phyloP scores from a whole-genome alignment of 2,888 invertebrate genomes.

The Allygus modestus region DNA sequence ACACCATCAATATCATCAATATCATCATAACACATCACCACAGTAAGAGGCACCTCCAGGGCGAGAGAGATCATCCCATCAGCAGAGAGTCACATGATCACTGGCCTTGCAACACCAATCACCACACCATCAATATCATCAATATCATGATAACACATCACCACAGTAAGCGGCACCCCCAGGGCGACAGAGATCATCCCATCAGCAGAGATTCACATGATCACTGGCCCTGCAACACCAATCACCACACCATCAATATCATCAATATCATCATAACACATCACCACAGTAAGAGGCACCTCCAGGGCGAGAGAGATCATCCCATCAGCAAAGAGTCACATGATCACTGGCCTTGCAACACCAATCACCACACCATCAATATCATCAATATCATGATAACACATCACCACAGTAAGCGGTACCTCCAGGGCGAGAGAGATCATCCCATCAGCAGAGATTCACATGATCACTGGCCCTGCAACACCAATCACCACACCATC shows the following conservation, averaged over 20 bases:
- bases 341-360: slow-evolving; percentile 1
- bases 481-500: no score
- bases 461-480: neutral
- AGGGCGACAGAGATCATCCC: no score
- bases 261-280: neutral
- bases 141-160: slow-evolving; percentile 78
- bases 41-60: slow-evolving; percentile 78
- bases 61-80: slow-evolving; percentile 60
- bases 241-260: neutral
- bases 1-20: slow-evolving; percentile 79
- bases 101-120: neutral
- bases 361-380: neutral
- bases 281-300: no score
- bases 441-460: slow-evolving; percentile 63
- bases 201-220: slow-evolving; percentile 27
- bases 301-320: slow-evolving; percentile 3
- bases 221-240: neutral
- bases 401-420: no score
- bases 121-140: slow-evolving; percentile 82
- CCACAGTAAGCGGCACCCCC: no score
- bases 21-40: slow-evolving; percentile 84
- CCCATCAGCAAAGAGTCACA: slow-evolving; percentile 31
- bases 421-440: no score
- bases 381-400: slow-evolving; percentile 77
- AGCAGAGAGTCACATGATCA: slow-evolving; percentile 28